phyloP scores from a whole-genome alignment of 2,113 vertebrate species.

The Eupsittula cactorum region DNA sequence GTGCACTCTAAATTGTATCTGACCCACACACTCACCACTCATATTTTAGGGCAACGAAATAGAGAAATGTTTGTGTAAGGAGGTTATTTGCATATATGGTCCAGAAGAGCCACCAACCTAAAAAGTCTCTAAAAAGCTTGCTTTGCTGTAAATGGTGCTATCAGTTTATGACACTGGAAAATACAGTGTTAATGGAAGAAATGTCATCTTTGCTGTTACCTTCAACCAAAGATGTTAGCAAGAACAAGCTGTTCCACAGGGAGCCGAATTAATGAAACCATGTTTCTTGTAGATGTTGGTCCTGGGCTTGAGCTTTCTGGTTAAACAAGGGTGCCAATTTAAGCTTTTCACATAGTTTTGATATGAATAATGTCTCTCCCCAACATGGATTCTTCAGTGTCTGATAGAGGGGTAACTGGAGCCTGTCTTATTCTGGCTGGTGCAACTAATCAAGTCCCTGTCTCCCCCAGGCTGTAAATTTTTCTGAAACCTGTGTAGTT shows the following conservation, averaged over 20 bases:
- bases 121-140: neutral
- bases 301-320: neutral
- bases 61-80: neutral
- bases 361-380: neutral
- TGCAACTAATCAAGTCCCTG: neutral
- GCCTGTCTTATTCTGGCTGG: neutral
- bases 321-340: neutral
- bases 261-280: neutral
- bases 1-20: neutral
- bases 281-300: neutral
- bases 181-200: neutral
- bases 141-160: neutral
- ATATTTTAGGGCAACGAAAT: neutral
- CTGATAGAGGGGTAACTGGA: constrained; percentile 4
- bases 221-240: neutral
- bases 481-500: constrained; percentile 4
- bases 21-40: neutral
- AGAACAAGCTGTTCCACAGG: neutral
- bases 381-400: neutral
- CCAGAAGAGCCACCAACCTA: neutral
- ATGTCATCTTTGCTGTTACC: neutral
- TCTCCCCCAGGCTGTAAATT: neutral
- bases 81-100: neutral
- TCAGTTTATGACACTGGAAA: neutral
- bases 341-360: neutral